Evolutionary conservation across 2,797 vertebrate species (phyloP), one percentile per base, ranked within the genome.

Genomic region (Parauchenoglanis punctatus): DNA sequence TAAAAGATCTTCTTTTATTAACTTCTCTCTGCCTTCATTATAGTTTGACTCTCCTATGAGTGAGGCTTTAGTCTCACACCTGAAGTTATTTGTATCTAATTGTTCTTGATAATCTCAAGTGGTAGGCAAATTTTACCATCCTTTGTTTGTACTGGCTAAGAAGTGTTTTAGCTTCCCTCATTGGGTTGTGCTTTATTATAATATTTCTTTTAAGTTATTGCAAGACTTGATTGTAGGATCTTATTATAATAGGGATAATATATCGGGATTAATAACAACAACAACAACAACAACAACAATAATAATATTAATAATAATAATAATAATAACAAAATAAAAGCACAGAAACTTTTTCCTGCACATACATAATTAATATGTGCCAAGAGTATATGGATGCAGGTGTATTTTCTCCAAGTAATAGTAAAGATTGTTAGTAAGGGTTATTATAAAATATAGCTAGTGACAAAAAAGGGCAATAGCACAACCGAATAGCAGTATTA

Each of bases 1-100:
- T 92, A 87, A 61, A 40, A 84, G 87, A 78, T 90, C 58, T 82
- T 54, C 80, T 88, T 89, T 88, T 83, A 87, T 87, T 89, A 83
- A 72, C 80, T 85, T 58, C 83, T 40, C 59, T 84, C 49, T 59
- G 73, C 63, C 77, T 5, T 46, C 86, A 61, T 54, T 56, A 54
- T 89, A 75, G 65, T 70, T 40, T 76, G 28, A 59, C 35, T 44
- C 23, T 81, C 35, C 18, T 40, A 2, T 35, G 4, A 56, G 52
- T 58, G 17, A 78, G 35, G 17, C 76, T 35, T 31, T 58, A 40
- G 23, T 44, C 35, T 61, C 5, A 81, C 20, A 80, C 5, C 18
- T 80, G 77, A 80, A 80, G 54, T 58, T 35, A 61, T 59, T 80
- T 81, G 58, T 44, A 25, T 59, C 4, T 25, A 44, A 44, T 44